phyloP scores from a whole-genome alignment of 2,888 invertebrate species.

The Ormyrus thymus region DNA sequence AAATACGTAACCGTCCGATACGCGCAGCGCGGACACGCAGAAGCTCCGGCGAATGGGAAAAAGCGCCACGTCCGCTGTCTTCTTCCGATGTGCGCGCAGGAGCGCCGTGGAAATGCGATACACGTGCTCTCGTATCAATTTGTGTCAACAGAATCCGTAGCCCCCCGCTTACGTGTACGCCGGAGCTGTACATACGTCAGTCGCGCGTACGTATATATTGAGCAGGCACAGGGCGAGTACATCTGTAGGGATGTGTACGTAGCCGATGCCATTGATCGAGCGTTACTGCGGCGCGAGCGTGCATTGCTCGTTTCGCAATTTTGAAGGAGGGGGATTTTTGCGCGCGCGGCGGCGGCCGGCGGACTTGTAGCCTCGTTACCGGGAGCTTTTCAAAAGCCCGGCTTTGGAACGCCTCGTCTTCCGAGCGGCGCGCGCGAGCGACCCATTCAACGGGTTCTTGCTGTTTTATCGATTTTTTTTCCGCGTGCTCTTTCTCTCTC shows the following conservation, averaged over 20 bases:
- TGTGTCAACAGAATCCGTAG: slow-evolving; percentile 35
- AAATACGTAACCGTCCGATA: slow-evolving; percentile 18
- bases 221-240: background rate
- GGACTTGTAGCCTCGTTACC: slow-evolving; percentile 19
- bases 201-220: background rate
- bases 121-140: slow-evolving; percentile 41
- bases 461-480: slow-evolving; percentile 31
- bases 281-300: background rate
- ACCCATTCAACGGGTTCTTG: slow-evolving; percentile 26
- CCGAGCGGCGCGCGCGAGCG: background rate
- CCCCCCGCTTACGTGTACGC: background rate
- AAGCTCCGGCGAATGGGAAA: background rate
- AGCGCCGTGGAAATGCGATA: slow-evolving; percentile 10
- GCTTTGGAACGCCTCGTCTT: slow-evolving; percentile 9
- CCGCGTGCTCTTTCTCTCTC: background rate
- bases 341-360: background rate
- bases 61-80: background rate
- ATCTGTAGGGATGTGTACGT: background rate
- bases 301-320: slow-evolving; percentile 14
- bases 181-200: background rate
- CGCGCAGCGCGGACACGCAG: background rate
- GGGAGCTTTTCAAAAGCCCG: slow-evolving; percentile 36
- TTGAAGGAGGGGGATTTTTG: slow-evolving; percentile 19
- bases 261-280: background rate
- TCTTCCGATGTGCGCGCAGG: background rate